Conservation (phyloP, 2,797 vertebrate species). For the Kryptolebias ocellatus region DNA sequence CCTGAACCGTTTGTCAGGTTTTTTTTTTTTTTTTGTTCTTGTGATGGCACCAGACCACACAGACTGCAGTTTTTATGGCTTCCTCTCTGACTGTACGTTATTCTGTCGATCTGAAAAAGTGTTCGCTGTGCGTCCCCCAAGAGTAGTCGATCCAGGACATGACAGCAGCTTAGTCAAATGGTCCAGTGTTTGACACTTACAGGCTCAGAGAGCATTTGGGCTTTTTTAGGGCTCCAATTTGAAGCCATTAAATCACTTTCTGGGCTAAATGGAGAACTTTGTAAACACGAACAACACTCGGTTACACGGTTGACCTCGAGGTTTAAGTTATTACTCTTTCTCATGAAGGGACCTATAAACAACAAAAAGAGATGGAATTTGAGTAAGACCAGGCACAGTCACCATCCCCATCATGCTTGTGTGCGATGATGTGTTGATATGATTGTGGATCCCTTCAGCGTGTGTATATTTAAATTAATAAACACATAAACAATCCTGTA, state of each 20-base stretch:
- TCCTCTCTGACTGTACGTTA: constrained; percentile 69
- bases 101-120: constrained; percentile 75
- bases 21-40: constrained; percentile 54
- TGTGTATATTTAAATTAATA: constrained; percentile 10
- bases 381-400: constrained; percentile 55
- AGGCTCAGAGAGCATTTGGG: constrained; percentile 58
- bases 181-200: constrained; percentile 71
- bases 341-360: constrained; percentile 50
- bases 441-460: constrained; percentile 11
- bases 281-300: constrained; percentile 73
- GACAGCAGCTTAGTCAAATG: constrained; percentile 63
- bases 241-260: constrained; percentile 73
- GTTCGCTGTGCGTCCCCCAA: constrained; percentile 73
- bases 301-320: constrained; percentile 63
- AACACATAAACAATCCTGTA: constrained; percentile 1
- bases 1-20: constrained; percentile 28
- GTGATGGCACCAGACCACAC: constrained; percentile 91
- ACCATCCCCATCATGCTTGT: constrained; percentile 34
- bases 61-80: constrained; percentile 77
- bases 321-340: constrained; percentile 64
- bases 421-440: constrained; percentile 17
- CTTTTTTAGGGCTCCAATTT: constrained; percentile 60
- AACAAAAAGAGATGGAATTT: constrained; percentile 44
- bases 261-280: constrained; percentile 67
- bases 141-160: constrained; percentile 66